Conservation (phyloP, 2,888 invertebrate genomes). For the Tetheella fluctuosa region DNA sequence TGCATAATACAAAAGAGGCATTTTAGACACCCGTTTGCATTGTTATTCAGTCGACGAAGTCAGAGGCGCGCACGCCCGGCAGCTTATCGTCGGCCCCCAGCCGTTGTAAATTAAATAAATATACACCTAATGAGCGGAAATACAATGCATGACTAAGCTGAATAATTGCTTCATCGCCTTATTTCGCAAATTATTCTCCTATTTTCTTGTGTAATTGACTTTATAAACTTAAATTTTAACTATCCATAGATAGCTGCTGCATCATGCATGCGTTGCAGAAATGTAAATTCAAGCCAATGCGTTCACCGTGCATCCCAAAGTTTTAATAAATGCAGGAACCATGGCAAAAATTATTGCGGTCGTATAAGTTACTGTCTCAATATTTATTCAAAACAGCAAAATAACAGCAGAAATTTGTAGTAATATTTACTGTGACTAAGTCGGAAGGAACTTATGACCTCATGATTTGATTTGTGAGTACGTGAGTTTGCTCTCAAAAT, state of each 20-base stretch:
- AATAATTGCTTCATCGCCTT: conserved; percentile 77
- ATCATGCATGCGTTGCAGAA: conserved; percentile 19
- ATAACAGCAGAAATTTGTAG: conserved; percentile 51
- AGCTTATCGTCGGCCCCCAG: conserved; percentile 81
- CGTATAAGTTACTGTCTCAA: conserved; percentile 45
- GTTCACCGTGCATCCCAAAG: conserved; percentile 44
- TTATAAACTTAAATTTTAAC: background rate
- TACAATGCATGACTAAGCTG: conserved; percentile 79
- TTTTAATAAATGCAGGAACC: conserved; percentile 57
- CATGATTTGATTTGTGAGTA: conserved; percentile 32
- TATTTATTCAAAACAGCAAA: conserved; percentile 57
- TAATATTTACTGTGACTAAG: conserved; percentile 36
- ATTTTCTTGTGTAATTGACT: conserved; percentile 19
- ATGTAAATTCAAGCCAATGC: conserved; percentile 49
- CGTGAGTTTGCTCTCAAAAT: conserved; percentile 43
- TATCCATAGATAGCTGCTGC: background rate
- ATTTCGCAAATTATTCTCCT: conserved; percentile 36
- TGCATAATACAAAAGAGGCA: conserved; percentile 59
- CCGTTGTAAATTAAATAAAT: conserved; percentile 84
- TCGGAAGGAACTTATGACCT: conserved; percentile 56
- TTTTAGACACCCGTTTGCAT: conserved; percentile 73
- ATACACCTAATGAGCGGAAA: conserved; percentile 83
- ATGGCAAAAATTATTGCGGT: conserved; percentile 62
- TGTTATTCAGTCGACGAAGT: conserved; percentile 80
- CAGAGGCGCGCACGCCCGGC: conserved; percentile 74